Evolutionary conservation across 2,888 invertebrate species (phyloP).

Genomic region (Apodemia duryi): DNA sequence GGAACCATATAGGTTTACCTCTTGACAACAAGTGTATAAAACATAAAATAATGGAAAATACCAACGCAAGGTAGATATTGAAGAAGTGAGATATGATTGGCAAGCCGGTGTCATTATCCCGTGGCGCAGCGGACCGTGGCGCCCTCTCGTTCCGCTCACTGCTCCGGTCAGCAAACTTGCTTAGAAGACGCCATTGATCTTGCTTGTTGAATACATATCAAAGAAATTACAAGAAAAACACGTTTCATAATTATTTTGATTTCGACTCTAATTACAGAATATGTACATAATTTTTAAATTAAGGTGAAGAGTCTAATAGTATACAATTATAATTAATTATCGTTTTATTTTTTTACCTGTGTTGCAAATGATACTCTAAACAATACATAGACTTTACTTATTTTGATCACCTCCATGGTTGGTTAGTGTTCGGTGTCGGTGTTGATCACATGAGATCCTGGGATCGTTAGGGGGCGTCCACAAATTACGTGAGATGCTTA

Average conservation of each 20-base stretch:
- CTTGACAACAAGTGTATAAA: too few species aligned
- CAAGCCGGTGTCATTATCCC: constrained; percentile 62
- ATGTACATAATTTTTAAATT: background rate
- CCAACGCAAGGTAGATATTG: background rate
- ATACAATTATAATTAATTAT: constrained; percentile 3
- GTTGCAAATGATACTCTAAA: too few species aligned
- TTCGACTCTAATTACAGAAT: constrained; percentile 2
- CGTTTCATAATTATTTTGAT: constrained; percentile 8
- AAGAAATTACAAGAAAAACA: constrained; percentile 8
- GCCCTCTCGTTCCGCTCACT: constrained; percentile 51
- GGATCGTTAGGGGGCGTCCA: too few species aligned
- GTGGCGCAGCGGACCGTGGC: constrained; percentile 54
- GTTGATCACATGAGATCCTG: too few species aligned
- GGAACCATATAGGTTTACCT: too few species aligned
- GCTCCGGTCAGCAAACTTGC: constrained; percentile 62
- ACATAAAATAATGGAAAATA: background rate
- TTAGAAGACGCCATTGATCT: constrained; percentile 29
- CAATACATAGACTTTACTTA: too few species aligned
- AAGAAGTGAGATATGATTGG: constrained; percentile 68
- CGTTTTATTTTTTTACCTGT: background rate
- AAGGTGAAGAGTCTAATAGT: background rate
- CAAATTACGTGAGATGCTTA: too few species aligned
- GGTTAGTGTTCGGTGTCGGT: too few species aligned
- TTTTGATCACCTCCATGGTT: too few species aligned
- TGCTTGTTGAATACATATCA: constrained; percentile 2